phyloP scores from a whole-genome alignment of 2,113 vertebrate species.

The Ginglymostoma cirratum region DNA sequence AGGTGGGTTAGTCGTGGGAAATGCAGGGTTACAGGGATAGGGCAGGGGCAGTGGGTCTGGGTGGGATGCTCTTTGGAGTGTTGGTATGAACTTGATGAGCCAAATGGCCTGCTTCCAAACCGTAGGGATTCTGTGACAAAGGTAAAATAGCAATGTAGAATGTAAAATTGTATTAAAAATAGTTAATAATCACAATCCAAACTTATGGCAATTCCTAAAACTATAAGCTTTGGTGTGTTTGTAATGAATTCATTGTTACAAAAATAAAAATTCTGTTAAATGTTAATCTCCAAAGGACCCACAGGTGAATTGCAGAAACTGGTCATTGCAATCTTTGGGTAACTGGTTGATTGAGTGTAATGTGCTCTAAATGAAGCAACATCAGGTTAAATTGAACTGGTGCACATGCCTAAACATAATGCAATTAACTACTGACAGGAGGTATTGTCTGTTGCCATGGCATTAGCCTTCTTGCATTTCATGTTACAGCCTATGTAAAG shows the following conservation, averaged over 20 bases:
- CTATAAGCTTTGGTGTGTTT: background rate
- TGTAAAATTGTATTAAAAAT: background rate
- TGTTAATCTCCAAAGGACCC: slow-evolving; percentile 10
- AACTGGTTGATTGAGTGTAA: slow-evolving; percentile 26
- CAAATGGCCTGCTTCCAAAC: no score
- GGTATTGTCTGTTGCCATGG: slow-evolving; percentile 66
- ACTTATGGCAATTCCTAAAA: background rate
- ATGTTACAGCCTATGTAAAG: slow-evolving; percentile 76
- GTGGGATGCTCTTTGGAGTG: no score
- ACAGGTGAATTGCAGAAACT: slow-evolving; percentile 11
- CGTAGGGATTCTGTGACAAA: no score
- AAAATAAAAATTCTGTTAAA: slow-evolving; percentile 9
- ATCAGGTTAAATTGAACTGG: slow-evolving; percentile 44
- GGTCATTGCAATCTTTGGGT: background rate
- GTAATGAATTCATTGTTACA: background rate
- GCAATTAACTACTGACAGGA: slow-evolving; percentile 77
- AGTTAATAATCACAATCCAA: background rate
- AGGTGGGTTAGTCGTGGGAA: no score
- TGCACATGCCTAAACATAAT: slow-evolving; percentile 60
- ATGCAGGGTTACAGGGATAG: no score
- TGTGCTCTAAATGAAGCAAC: slow-evolving; percentile 24
- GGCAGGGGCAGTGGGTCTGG: no score
- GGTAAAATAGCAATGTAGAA: background rate
- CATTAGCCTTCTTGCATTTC: slow-evolving; percentile 78
- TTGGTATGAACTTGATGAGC: no score